phyloP scores from a whole-genome alignment of 2,888 invertebrate species.

The Venusia cambrica region DNA sequence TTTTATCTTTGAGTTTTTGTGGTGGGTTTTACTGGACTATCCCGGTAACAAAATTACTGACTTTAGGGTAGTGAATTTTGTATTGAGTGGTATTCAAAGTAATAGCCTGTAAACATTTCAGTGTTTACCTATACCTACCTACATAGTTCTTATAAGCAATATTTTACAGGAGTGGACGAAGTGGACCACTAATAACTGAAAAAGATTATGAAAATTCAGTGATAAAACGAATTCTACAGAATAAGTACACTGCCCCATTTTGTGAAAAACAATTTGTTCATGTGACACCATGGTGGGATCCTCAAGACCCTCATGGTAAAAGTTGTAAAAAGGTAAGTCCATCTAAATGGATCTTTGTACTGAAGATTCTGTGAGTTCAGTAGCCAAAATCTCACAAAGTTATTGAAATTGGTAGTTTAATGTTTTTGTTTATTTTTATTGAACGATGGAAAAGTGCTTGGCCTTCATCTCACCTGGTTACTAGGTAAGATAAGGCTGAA shows the following conservation, averaged over 20 bases:
- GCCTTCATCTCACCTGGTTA: too few species aligned
- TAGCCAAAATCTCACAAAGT: too few species aligned
- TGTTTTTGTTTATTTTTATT: too few species aligned
- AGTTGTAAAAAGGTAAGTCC: background rate
- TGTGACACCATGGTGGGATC: conserved; percentile 9
- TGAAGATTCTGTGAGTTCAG: background rate
- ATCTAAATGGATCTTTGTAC: background rate
- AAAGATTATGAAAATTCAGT: conserved; percentile 52
- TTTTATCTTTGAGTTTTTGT: too few species aligned
- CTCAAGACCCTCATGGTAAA: conserved; percentile 5
- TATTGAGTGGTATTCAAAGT: too few species aligned
- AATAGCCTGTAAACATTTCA: too few species aligned
- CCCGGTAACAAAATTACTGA: too few species aligned
- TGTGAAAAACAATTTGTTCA: background rate
- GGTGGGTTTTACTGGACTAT: too few species aligned
- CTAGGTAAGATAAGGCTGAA: too few species aligned
- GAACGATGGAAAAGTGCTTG: too few species aligned
- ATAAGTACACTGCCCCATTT: conserved; percentile 52
- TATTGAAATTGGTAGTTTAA: too few species aligned
- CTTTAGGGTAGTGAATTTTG: too few species aligned
- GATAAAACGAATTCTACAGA: conserved; percentile 54
- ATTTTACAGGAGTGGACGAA: conserved; percentile 42
- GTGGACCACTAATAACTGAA: conserved; percentile 45
- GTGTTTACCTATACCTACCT: background rate
- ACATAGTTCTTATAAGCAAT: background rate